These are phyloP conservation scores for Diplodus sargus DNA, from an alignment of 2,797 vertebrate genomes.

Conservation along the genomic window DNA sequence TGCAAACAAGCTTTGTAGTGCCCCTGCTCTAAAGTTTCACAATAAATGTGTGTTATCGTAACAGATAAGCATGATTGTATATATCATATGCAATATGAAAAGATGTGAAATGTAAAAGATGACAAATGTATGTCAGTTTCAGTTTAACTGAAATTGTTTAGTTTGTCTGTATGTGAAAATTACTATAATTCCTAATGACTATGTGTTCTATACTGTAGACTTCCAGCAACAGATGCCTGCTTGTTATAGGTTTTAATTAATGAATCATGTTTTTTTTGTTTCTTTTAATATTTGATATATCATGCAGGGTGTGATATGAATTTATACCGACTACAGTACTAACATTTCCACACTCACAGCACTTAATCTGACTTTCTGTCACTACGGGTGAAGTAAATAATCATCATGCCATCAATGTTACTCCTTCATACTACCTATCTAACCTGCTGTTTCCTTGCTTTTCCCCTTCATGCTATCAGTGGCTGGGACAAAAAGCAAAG, in stretches of 20 bases:
- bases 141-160: background rate
- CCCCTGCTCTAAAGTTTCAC: background rate
- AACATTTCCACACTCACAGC: constrained; percentile 29
- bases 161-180: background rate
- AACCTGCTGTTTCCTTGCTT: constrained; percentile 89
- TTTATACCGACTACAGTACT: constrained; percentile 5
- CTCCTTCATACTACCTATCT: constrained; percentile 72
- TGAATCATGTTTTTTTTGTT: constrained; percentile 4
- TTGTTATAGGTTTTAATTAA: constrained; percentile 1
- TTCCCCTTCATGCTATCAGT: constrained; percentile 88
- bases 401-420: constrained; percentile 58
- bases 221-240: background rate
- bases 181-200: background rate
- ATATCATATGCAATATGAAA: background rate
- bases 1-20: background rate
- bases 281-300: constrained; percentile 7
- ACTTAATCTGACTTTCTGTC: constrained; percentile 43
- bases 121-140: background rate
- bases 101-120: background rate
- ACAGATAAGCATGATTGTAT: background rate
- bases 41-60: background rate
- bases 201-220: background rate
- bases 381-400: constrained; percentile 46
- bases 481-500: constrained; percentile 96
- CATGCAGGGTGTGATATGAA: constrained; percentile 1